Base-by-base conservation (phyloP, 2,797 vertebrate species). In the Chelonia mydas region DNA sequence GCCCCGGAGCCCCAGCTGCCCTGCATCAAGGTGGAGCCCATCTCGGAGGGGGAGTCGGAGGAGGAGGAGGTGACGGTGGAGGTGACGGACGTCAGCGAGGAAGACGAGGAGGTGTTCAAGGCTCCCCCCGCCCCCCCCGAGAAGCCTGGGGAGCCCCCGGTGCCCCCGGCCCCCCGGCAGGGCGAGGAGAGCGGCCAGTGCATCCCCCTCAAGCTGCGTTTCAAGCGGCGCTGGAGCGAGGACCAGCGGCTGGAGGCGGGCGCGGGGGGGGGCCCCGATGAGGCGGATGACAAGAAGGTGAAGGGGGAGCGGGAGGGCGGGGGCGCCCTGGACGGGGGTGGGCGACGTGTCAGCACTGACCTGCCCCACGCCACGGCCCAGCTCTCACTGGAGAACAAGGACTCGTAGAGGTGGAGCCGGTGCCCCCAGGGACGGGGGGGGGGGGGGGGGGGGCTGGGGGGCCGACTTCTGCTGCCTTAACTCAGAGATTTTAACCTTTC, bases 151-250 rank as follows among this genome's bases (percentile, higher is more conserved):
- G n/a, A 0, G 45, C 41, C 7, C 5, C 6, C 2, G 37, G 7
- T 7, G 47, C n/a, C 0, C 23, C 88, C 0, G 55, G 80, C 72
- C 33, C 93, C 57, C 93, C 0, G 54, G 91, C 47, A 23, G 31
- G 80, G 90, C 0, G 90, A 83, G 21, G 95, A 87, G 86, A 86
- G 41, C 2, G 88, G 84, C 4, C 98, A 97, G 74, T 99, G 99
- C 97, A 99, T 99, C 98, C 99, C 99, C 3, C 98, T 99, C 41
- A 99, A 99, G 37, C 98, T 99, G 77, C 99, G 99, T 84, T 99
- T 99, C 97, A 99, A 99, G 83, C 98, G 99, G n/a, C 99, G 99
- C 97, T 99, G 99, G 99, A 99, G 99, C 59, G 99, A 99, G 95
- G 99, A 99, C 98, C 99, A 99, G 97, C 98, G 99, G 84, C 98